Conservation (phyloP, 2,888 invertebrate genomes). For the Microctonus aethiopoides region DNA sequence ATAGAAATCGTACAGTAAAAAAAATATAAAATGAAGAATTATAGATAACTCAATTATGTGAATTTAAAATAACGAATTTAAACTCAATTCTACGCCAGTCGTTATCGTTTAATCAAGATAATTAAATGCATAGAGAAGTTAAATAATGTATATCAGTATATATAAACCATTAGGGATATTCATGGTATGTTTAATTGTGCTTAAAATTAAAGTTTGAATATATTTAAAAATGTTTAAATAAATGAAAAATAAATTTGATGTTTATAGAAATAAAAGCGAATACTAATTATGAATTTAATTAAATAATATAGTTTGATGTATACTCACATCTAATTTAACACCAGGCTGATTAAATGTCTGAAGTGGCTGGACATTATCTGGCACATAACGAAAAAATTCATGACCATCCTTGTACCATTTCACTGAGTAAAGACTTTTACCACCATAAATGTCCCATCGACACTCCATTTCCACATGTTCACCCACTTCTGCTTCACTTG, state of each 20-base stretch:
- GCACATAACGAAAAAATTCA: slow-evolving; percentile 58
- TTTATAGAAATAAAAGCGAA: neutral
- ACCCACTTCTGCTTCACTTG: slow-evolving; percentile 52
- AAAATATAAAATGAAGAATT: neutral
- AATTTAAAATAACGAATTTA: neutral
- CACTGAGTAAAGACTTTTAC: slow-evolving; percentile 53
- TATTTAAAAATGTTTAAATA: no score
- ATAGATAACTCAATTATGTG: neutral
- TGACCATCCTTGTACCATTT: slow-evolving; percentile 62
- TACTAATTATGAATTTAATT: slow-evolving; percentile 3
- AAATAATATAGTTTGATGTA: neutral
- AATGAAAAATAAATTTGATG: neutral
- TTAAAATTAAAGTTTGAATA: no score
- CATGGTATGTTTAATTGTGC: no score
- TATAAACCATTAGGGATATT: no score
- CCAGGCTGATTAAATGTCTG: slow-evolving; percentile 52
- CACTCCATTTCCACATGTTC: slow-evolving; percentile 49
- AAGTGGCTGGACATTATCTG: slow-evolving; percentile 46
- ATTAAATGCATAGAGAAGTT: neutral
- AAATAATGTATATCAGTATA: no score
- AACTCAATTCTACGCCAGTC: neutral
- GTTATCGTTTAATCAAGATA: slow-evolving; percentile 9
- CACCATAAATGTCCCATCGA: slow-evolving; percentile 49
- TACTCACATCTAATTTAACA: slow-evolving; percentile 55
- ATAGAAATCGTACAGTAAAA: neutral